These are phyloP conservation scores for Hormiphora californensis DNA, from an alignment of 37 sponge, comb jelly and placozoan genomes.

Conservation along the genomic window DNA sequence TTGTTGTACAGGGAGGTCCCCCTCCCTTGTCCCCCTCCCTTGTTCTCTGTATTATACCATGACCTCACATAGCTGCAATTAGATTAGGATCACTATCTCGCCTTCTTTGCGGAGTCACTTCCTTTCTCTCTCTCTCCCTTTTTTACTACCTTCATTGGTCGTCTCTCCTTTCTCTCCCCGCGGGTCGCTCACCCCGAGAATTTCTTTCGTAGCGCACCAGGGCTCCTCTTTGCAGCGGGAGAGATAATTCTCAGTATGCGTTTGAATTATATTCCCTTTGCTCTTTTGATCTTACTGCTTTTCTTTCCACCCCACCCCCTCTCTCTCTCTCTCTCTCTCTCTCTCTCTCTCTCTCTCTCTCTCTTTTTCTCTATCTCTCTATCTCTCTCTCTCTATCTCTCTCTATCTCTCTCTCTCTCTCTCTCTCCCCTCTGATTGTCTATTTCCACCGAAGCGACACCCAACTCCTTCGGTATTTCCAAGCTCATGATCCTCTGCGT, in stretches of 20 bases:
- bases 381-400: too few relatives aligned
- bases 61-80: too few relatives aligned
- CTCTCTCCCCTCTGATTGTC: neutral
- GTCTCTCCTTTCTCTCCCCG: neutral
- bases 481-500: too few relatives aligned
- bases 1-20: too few relatives aligned
- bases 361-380: slow-evolving; percentile 12
- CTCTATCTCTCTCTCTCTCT: too few relatives aligned
- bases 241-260: neutral
- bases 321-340: neutral
- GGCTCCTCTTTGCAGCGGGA: neutral
- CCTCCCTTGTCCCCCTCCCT: too few relatives aligned
- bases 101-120: neutral
- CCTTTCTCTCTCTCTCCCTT: too few relatives aligned
- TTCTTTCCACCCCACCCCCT: neutral
- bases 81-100: neutral
- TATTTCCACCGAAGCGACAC: too few relatives aligned
- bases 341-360: neutral
- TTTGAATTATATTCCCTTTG: neutral
- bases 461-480: too few relatives aligned
- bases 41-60: too few relatives aligned
- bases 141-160: neutral
- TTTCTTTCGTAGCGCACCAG: neutral
- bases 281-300: neutral
- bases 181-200: neutral